Evolutionary conservation across 2,888 invertebrate species (phyloP).

Genomic region (Plemyria rubiginata): DNA sequence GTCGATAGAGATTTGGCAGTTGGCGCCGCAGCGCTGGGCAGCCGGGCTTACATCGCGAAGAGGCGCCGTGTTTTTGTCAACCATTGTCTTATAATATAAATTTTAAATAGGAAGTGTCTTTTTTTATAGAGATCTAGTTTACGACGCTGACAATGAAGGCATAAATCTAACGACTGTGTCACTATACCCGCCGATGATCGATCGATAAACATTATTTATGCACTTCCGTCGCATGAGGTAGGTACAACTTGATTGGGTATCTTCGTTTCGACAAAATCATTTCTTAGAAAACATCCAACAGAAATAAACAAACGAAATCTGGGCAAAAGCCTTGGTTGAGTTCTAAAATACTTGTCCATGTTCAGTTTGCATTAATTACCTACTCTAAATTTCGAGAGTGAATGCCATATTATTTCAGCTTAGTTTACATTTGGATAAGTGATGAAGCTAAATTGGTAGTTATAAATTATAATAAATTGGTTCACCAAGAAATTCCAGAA

Average conservation of each 20-base stretch:
- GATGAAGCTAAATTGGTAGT: not conserved
- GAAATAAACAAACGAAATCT: constrained; percentile 21
- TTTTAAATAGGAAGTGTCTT: constrained; percentile 84
- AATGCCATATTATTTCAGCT: not conserved
- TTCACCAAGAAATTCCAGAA: constrained; percentile 10
- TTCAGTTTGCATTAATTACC: not conserved
- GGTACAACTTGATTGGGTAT: constrained; percentile 59
- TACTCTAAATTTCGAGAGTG: not conserved
- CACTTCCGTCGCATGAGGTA: constrained; percentile 69
- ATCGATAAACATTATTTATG: constrained; percentile 84
- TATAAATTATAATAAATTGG: not conserved
- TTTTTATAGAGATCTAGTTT: constrained; percentile 85
- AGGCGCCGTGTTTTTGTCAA: constrained; percentile 83
- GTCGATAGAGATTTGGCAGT: constrained; percentile 84
- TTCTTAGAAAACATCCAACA: constrained; percentile 60
- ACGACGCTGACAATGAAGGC: constrained; percentile 83
- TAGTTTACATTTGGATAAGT: not conserved
- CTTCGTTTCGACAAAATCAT: constrained; percentile 63
- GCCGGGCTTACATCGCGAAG: constrained; percentile 67
- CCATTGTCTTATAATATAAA: constrained; percentile 85
- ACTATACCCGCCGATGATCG: constrained; percentile 78
- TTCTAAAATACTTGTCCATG: not conserved
- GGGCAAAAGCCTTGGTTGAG: constrained; percentile 5
- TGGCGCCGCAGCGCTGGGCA: constrained; percentile 73
- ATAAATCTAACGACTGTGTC: constrained; percentile 82